Evolutionary conservation across 2,113 vertebrate genomes (phyloP).

Genomic region (Ascaphus truei): DNA sequence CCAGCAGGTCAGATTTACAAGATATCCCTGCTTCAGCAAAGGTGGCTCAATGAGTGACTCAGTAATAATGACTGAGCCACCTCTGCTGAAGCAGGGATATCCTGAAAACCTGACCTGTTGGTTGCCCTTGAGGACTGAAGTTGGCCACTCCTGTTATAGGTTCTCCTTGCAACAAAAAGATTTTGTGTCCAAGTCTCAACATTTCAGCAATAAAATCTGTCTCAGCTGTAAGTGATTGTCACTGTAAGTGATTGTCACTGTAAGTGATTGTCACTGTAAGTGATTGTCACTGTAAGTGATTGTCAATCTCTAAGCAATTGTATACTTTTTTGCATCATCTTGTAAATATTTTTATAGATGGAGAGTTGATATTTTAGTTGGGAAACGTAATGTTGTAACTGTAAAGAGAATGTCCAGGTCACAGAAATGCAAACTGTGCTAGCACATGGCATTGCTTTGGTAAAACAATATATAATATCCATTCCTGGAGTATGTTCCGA

Average conservation of each 20-base stretch:
- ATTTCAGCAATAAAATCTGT: slow-evolving; percentile 23
- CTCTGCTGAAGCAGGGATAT: no score
- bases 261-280: slow-evolving; percentile 8
- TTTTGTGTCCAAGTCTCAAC: slow-evolving; percentile 13
- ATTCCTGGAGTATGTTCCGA: neutral
- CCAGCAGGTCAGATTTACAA: no score
- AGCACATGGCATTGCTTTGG: neutral
- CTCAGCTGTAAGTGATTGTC: slow-evolving; percentile 4
- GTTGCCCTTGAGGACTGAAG: no score
- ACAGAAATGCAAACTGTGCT: neutral
- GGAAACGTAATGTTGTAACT: neutral
- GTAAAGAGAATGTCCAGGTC: neutral
- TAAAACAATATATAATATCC: neutral
- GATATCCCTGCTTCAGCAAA: no score
- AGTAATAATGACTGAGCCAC: no score
- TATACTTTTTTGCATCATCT: neutral
- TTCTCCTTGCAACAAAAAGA: slow-evolving; percentile 44
- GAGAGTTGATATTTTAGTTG: neutral
- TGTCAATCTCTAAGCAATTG: slow-evolving; percentile 2
- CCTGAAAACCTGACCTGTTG: no score
- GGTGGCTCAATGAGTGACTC: no score
- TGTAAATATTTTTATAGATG: no score
- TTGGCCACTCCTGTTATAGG: no score
- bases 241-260: neutral
- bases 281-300: neutral